Percentiles rank a stretch among this genome's conserved stretches.
Conservation (phyloP, 2,113 vertebrate species). For the Mastomys natalensis region DNA sequence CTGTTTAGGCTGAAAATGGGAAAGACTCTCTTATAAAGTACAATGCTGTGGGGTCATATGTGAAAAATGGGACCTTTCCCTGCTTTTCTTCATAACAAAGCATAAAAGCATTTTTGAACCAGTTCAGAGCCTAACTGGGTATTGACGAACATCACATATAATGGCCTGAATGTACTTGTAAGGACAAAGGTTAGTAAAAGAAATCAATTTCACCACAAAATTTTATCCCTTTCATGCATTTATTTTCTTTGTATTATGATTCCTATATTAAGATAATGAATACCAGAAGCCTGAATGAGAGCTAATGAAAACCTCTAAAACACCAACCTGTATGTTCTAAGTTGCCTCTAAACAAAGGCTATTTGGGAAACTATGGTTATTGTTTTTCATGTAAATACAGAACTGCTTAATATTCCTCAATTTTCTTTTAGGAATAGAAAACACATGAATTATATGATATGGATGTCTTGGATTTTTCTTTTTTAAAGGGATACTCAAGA, state of each 20-base stretch:
- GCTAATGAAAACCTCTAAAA: conserved; percentile 59
- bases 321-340: not conserved
- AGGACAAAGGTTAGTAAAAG: conserved; percentile 60
- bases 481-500: not conserved
- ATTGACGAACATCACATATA: conserved; percentile 60
- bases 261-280: conserved; percentile 63
- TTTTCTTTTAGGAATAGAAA: not conserved
- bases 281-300: conserved; percentile 54
- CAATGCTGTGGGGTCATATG: conserved; percentile 28
- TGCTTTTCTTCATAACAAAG: conserved; percentile 49
- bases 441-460: conserved; percentile 23
- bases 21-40: conserved; percentile 53
- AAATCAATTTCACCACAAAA: conserved; percentile 48
- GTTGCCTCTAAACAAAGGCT: conserved; percentile 57
- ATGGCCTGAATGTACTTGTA: conserved; percentile 59
- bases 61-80: conserved; percentile 49
- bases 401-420: not conserved
- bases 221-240: not conserved
- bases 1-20: conserved; percentile 65
- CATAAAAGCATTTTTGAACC: conserved; percentile 57
- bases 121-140: not conserved
- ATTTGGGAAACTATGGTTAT: conserved; percentile 62
- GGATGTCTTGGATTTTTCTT: not conserved
- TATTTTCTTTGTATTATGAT: conserved; percentile 13
- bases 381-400: conserved; percentile 52